Base-by-base conservation (phyloP, 2,113 vertebrate species). In the Elachura formosa region DNA sequence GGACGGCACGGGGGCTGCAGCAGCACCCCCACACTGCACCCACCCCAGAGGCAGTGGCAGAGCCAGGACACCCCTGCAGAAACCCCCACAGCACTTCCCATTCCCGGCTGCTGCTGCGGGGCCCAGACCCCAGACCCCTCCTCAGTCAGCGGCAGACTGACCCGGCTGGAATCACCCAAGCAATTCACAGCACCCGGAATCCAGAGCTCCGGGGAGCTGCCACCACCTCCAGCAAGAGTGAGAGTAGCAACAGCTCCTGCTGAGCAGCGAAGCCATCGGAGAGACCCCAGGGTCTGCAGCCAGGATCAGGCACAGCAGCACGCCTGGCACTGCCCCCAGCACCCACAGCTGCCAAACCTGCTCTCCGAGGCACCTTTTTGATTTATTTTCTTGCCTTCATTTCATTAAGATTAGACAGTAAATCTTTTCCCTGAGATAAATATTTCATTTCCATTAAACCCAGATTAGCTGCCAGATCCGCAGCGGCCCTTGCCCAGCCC, bases 351-450 rank as follows among this genome's bases (percentile, higher is more conserved):
- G 61, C 63, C 34, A 92, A 95, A 86, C 87, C 75, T 61, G 58
- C 0, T 29, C 72, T 58, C 69, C 66, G 22, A 66, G 80, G 83
- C 64, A 82, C 48, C 34, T 61, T 46, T 86, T 46, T 25, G 34
- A 38, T 36, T 38, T 26, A 25, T 90, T 90, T 62, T 25, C 75
- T 56, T 56, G 51, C 29, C 77, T 96, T 84, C 83, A 89, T 95
- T 96, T 96, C 87, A 87, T 90, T 72, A 68, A 89, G 94, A 88
- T 95, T 86, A 95, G 75, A 71, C 0, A 0, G 77, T 71, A 97
- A 97, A 95, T 93, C 96, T 95, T 92, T 75, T 86, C 81, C 51
- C 38, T 68, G 46, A 80, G 84, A 85, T 74, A 71, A 96, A 93
- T 84, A 87, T 91, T 96, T 89, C 55, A 81, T 89, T 96, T 86